Evolutionary conservation across 2,113 vertebrate genomes (phyloP), one percentile per base, ranked within the genome.

Genomic region (Polyodon spathula): DNA sequence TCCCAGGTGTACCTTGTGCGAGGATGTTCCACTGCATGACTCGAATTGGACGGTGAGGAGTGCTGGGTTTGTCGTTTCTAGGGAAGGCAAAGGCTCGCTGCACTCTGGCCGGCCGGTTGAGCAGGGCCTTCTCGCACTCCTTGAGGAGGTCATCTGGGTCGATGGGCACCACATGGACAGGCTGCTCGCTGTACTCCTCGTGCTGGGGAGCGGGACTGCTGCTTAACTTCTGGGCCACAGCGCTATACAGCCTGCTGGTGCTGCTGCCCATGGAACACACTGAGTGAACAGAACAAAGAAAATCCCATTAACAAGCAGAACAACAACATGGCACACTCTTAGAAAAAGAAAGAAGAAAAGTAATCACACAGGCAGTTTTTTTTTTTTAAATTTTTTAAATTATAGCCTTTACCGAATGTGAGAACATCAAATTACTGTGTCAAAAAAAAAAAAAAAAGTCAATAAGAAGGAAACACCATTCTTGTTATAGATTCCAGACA

Each of bases 11-110:
- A 98, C 95, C 95, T 91, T 97, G 95, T 10, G 95, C 95, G 0
- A 98, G 88, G 66, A 98, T 96, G 73, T 98, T 98, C 94, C 95
- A 90, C 44, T 89, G 88, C 86, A 89, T 89, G 71, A 89, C 84
- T 37, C 86, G 76, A 52, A 88, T 81, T 61, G 89, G 76, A 8
- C 71, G 81, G 61, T 73, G 72, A 68, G 58, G 73, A 56, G 62
- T 14, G 1, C 52, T 0, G 0, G 69, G 73, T 1, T 73, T 67
- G 60, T 44, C 54, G 0, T 66, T 68, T 60, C 66, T 72, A 58
- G 85, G 66, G 27, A 53, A 62, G 66, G 92, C 73, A 3, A 97
- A 93, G 44, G 72, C 73, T 63, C 94, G 85, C 71, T 80, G 86
- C 64, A 86, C 77, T 0, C 91, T 87, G n/a, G 90, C 79, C 0